Evolutionary conservation across 2,113 vertebrate species (phyloP).

Genomic region (Phaethornis superciliosus): DNA sequence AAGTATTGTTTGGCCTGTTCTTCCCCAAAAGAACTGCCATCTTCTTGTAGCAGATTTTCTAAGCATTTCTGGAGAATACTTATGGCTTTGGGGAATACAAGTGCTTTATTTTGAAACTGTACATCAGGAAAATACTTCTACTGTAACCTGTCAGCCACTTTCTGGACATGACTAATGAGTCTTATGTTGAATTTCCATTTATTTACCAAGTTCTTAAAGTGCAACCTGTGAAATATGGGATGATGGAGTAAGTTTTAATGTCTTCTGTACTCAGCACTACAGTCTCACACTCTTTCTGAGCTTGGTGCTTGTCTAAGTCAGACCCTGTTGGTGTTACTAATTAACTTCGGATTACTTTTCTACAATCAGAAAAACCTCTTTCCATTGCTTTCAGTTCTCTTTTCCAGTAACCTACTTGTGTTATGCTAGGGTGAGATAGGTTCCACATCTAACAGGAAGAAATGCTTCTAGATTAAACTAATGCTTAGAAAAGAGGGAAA

Average conservation of each 20-base stretch:
- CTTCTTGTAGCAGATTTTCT: background rate
- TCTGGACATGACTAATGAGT: background rate
- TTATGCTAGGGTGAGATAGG: background rate
- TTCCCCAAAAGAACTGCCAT: background rate
- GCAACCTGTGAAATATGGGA: background rate
- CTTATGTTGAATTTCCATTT: background rate
- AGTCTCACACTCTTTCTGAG: fast-evolving
- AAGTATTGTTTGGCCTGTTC: background rate
- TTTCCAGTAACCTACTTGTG: background rate
- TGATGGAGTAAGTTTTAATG: background rate
- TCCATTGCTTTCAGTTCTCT: background rate
- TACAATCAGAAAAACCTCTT: background rate
- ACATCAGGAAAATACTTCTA: background rate
- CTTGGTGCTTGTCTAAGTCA: background rate
- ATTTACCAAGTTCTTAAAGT: background rate
- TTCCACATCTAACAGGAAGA: background rate
- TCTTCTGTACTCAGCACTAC: background rate
- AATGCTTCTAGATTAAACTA: background rate
- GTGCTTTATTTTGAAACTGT: background rate
- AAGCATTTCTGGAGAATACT: background rate
- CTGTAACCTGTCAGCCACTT: background rate
- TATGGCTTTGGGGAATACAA: background rate
- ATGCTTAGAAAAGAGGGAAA: background rate
- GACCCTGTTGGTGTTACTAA: background rate
- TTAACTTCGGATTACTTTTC: background rate